Evolutionary conservation across 2,797 vertebrate genomes (phyloP), one percentile per base, ranked within the genome.

Genomic region (Choloepus didactylus): DNA sequence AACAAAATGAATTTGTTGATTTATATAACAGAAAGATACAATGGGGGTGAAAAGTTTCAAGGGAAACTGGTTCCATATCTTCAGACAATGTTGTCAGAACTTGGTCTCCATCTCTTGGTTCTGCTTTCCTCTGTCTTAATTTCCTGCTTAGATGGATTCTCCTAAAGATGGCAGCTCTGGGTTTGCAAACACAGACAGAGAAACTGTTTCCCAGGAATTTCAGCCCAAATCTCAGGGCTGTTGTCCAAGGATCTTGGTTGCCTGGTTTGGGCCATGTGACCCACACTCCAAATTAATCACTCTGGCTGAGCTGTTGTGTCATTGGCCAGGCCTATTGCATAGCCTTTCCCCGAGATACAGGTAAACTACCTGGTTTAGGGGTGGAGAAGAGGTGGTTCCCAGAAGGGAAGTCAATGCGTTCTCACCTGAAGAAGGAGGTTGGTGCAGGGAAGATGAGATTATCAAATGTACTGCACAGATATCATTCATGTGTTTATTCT

Each of bases 171-270:
- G 54, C 35, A 49, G 44, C 10, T 29, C 10, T 9, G 18, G 21
- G 3, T 27, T 67, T 18, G 0, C 2, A 15, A 9, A 18, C 27
- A 31, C 0, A 18, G 60, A 21, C 19, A 59, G 16, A 35, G 31
- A 23, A 18, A 11, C 12, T 25, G 4, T 56, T 59, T 27, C 66
- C 0, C 3, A 25, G 54, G 38, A 66, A 38, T 29, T 27, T 23
- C 5, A n/a, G 9, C 14, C 0, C 1, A 16, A 25, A 18, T 46
- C 38, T 9, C 7, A 2, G 29, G 46, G 16, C 31, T 59, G 18
- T 49, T 31, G 27, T 19, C 90, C 9, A 25, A 3, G 18, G 25
- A 9, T 29, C 23, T 2, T 21, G 14, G n/a, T 2, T 84, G 77
- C 18, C 59, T 67, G 87, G 54, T 54, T 12, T 35, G n/a, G 29